Evolutionary conservation across 2,113 vertebrate genomes (phyloP), one percentile per base, ranked within the genome.

Genomic region (Oreamnos americanus): DNA sequence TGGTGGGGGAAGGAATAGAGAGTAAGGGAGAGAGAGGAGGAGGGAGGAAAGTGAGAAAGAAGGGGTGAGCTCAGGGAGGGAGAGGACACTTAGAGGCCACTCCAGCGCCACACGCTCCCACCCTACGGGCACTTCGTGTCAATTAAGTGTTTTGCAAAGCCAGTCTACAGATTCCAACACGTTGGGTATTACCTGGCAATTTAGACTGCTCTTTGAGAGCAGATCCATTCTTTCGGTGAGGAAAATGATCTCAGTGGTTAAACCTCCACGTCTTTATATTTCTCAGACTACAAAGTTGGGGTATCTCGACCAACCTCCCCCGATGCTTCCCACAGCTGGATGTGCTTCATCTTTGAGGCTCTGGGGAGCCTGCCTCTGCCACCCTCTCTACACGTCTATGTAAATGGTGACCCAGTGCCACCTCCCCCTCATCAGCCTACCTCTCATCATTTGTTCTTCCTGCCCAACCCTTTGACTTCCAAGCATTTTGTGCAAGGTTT

Each of bases 301-400:
- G n/a, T 17, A 2, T 79, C 58, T 51, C 7, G 17, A 33, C 6
- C 3, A 8, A 28, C 3, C 23, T 76, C 5, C 33, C 25, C 3
- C 1, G 2, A 47, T 2, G 30, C 88, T 76, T 53, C 57, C 25
- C 45, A 4, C 1, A 26, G 15, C 26, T 25, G 28, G 25, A 10
- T 16, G 9, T 4, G 30, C 3, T 47, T 78, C 47, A 4, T 23
- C 47, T 3, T 11, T 43, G 36, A 23, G 7, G 25, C 19, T 39
- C 51, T 43, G 10, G 3, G 0, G 26, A 60, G 67, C 2, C 26
- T 1, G 3, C 21, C 16, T 28, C 7, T 6, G 23, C 33, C 60
- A 25, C 0, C 3, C 13, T 1, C 0, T 9, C 43, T 7, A 10
- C 2, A 8, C 0, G 7, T 1, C 10, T 10, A 1, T 0, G 26